Conservation (phyloP, 2,888 invertebrate species). For the Oscheius onirici region DNA sequence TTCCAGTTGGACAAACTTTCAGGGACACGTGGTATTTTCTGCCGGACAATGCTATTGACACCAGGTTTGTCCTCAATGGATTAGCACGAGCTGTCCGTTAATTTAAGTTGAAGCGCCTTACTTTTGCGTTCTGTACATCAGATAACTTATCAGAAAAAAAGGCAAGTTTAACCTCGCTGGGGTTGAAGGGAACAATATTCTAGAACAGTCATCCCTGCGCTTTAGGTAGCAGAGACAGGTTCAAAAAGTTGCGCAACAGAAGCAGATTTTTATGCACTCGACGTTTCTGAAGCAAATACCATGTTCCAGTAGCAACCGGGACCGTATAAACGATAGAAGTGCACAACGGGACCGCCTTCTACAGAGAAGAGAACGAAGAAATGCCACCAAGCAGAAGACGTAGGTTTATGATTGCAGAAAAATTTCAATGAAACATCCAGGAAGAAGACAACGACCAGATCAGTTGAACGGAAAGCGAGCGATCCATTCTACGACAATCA, state of each 20-base stretch:
- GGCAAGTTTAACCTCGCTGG: too few species aligned
- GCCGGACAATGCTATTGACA: conserved; percentile 68
- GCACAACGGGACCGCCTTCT: conserved; percentile 59
- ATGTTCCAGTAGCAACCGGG: conserved; percentile 46
- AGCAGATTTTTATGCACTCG: too few species aligned
- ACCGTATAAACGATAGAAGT: conserved; percentile 55
- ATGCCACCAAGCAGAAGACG: not conserved
- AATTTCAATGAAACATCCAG: not conserved
- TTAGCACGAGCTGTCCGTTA: too few species aligned
- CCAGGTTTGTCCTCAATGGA: conserved; percentile 45
- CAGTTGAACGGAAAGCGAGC: not conserved
- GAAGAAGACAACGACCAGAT: not conserved
- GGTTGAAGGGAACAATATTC: too few species aligned
- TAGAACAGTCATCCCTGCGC: too few species aligned
- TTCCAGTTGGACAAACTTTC: conserved; percentile 64
- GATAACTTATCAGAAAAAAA: too few species aligned
- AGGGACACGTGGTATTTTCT: conserved; percentile 67
- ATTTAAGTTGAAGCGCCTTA: too few species aligned
- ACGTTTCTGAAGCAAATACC: too few species aligned
- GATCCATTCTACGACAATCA: not conserved
- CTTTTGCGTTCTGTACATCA: too few species aligned
- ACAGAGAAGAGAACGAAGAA: conserved; percentile 45
- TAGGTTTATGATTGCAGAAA: too few species aligned
- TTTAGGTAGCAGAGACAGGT: too few species aligned
- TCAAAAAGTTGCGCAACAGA: too few species aligned